Conservation (phyloP, 2,888 invertebrate genomes). For the Sisyra terminalis region DNA sequence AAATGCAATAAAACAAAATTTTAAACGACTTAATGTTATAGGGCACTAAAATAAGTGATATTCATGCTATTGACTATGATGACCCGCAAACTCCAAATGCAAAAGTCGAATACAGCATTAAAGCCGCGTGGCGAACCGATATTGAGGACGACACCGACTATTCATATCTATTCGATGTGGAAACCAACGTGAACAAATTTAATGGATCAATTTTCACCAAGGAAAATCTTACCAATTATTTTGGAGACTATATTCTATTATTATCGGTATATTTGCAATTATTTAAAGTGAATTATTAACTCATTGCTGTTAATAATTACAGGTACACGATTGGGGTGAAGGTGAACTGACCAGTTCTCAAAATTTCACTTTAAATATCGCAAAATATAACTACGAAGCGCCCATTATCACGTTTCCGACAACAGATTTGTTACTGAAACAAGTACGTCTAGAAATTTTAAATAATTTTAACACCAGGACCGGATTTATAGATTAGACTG, state of each 20-base stretch:
- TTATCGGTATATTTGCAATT: constrained; percentile 28
- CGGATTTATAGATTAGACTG: too few relatives aligned
- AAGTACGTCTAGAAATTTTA: not conserved
- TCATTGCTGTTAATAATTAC: constrained; percentile 11
- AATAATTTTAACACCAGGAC: not conserved
- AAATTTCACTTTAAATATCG: constrained; percentile 26
- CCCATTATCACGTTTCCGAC: constrained; percentile 37
- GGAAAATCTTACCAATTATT: constrained; percentile 31
- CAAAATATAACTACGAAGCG: constrained; percentile 38
- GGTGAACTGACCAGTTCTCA: constrained; percentile 23
- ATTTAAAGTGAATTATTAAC: too few relatives aligned
- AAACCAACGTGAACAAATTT: constrained; percentile 13
- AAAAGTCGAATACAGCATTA: constrained; percentile 32
- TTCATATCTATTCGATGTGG: constrained; percentile 14
- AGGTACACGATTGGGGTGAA: constrained; percentile 39
- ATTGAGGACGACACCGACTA: constrained; percentile 9
- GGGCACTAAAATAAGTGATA: constrained; percentile 19
- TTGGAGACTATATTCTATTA: constrained; percentile 36
- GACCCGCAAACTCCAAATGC: constrained; percentile 35
- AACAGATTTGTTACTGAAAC: not conserved
- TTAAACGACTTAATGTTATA: constrained; percentile 15
- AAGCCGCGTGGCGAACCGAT: constrained; percentile 9
- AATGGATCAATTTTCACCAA: constrained; percentile 29
- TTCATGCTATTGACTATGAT: constrained; percentile 35
- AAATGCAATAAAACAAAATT: constrained; percentile 8